These are phyloP conservation scores for Drosophila tristis DNA, from an alignment of 1,140 invertebrate genomes.

Conservation along the genomic window DNA sequence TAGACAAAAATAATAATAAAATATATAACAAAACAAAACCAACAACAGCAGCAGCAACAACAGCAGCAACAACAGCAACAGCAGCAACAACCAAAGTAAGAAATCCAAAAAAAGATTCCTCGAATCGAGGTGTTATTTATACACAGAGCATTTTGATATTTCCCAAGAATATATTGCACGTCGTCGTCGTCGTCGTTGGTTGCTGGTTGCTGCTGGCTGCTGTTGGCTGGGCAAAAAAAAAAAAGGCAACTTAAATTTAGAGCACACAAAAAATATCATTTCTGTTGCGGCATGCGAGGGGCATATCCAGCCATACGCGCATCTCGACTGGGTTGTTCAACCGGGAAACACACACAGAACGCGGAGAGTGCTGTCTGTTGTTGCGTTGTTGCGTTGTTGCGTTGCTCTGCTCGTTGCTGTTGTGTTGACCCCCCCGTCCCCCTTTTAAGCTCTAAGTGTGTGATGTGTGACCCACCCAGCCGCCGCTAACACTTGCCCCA, in stretches of 20 bases:
- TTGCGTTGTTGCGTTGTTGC: constrained; percentile 9
- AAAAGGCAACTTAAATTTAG: constrained; percentile 18
- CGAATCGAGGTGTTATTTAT: too few relatives aligned
- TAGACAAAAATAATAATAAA: neutral
- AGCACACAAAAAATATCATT: constrained; percentile 6
- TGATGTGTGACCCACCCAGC: too few relatives aligned
- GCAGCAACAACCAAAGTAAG: constrained; percentile 9
- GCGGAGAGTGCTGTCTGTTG: neutral
- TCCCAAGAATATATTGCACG: neutral
- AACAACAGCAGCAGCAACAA: neutral
- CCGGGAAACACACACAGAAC: constrained; percentile 11
- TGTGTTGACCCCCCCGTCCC: neutral
- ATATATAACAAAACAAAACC: neutral
- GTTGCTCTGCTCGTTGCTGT: constrained; percentile 26
- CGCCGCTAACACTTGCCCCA: too few relatives aligned
- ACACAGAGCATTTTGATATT: constrained; percentile 1
- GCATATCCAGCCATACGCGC: too few relatives aligned
- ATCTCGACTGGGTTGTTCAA: constrained; percentile 26
- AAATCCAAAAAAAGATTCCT: constrained; percentile 20
- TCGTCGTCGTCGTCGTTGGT: neutral
- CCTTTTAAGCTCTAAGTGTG: too few relatives aligned
- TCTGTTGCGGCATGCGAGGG: neutral
- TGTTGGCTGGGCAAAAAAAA: too few relatives aligned
- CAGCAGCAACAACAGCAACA: neutral
- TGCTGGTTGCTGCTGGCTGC: too few relatives aligned